Conservation (phyloP, 2,797 vertebrate species). For the Chelidonichthys spinosus region DNA sequence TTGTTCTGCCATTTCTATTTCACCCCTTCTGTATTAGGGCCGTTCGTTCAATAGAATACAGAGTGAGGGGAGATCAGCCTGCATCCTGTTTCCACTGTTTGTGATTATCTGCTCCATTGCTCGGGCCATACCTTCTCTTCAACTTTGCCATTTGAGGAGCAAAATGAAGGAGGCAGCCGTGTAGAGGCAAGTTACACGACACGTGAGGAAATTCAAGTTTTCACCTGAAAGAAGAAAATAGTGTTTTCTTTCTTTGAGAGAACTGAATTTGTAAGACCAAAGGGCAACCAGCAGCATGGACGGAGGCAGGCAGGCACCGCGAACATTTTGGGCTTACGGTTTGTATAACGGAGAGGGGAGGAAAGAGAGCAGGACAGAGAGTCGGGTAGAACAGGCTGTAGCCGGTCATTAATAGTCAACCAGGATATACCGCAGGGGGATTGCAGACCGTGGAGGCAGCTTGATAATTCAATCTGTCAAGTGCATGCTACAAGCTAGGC, state of each 20-base stretch:
- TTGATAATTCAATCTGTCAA: slow-evolving; percentile 87
- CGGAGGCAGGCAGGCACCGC: slow-evolving; percentile 31
- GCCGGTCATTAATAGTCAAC: slow-evolving; percentile 82
- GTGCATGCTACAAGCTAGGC: slow-evolving; percentile 76
- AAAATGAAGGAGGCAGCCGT: slow-evolving; percentile 10
- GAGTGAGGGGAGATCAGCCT: slow-evolving; percentile 50
- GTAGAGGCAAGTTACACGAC: slow-evolving; percentile 33
- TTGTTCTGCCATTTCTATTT: slow-evolving; percentile 57
- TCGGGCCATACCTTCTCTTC: slow-evolving; percentile 50
- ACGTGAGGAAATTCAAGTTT: slow-evolving; percentile 48
- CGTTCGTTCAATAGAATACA: slow-evolving; percentile 40
- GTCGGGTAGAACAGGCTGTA: slow-evolving; percentile 58
- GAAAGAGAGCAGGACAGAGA: slow-evolving; percentile 40
- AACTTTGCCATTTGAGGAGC: slow-evolving; percentile 29
- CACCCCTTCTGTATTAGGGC: slow-evolving; percentile 68
- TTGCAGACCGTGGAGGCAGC: slow-evolving; percentile 73
- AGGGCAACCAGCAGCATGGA: slow-evolving; percentile 43
- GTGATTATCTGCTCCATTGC: slow-evolving; percentile 70
- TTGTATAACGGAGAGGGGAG: slow-evolving; percentile 39
- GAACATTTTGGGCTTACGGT: slow-evolving; percentile 41
- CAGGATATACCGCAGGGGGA: slow-evolving; percentile 75
- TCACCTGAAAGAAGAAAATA: slow-evolving; percentile 16
- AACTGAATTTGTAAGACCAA: slow-evolving; percentile 51
- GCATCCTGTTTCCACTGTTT: slow-evolving; percentile 56
- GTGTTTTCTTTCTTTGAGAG: slow-evolving; percentile 33